Percentiles rank a stretch among this genome's conserved stretches.
Conservation (phyloP, 2,113 vertebrate species). For the Raja brachyura region DNA sequence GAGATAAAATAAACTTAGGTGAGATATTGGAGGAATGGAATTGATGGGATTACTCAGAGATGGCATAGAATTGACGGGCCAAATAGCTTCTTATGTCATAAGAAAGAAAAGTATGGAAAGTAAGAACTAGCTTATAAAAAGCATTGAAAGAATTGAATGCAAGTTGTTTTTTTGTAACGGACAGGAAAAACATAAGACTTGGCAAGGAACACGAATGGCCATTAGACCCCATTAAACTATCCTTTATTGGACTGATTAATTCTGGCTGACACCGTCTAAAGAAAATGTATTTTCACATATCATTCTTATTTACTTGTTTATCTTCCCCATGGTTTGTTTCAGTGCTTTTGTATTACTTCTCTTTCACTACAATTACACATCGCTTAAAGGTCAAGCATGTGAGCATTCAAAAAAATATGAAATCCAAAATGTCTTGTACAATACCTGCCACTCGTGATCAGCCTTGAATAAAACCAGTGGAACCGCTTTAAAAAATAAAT, state of each 20-base stretch:
- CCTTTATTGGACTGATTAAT: background rate
- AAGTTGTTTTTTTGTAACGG: background rate
- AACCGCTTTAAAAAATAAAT: background rate
- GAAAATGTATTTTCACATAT: background rate
- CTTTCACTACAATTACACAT: background rate
- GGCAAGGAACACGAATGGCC: background rate
- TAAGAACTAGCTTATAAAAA: background rate
- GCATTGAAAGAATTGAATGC: background rate
- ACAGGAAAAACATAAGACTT: background rate
- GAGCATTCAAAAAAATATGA: too few species aligned
- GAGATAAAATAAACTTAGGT: too few species aligned
- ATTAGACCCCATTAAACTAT: background rate
- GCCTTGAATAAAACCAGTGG: background rate
- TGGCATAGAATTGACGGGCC: too few species aligned
- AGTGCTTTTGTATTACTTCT: background rate
- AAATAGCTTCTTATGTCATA: too few species aligned
- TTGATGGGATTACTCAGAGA: too few species aligned
- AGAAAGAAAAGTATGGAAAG: background rate
- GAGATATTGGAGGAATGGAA: too few species aligned
- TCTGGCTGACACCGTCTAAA: background rate
- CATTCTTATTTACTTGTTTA: background rate
- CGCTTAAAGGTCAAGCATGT: background rate
- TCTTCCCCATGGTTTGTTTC: background rate
- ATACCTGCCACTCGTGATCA: background rate
- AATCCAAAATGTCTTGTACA: background rate